Conservation (phyloP, 2,888 invertebrate species). For the Nephrotoma guestfalica region DNA sequence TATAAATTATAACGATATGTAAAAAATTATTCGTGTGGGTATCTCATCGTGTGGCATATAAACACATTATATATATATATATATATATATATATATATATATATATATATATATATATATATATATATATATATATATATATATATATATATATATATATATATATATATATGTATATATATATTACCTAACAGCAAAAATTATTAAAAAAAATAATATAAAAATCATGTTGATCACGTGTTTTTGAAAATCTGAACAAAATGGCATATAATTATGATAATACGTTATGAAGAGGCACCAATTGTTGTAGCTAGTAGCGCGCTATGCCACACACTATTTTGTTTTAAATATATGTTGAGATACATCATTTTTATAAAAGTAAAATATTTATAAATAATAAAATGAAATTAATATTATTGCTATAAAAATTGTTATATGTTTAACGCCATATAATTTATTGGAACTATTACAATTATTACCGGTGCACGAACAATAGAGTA, state of each 20-base stretch:
- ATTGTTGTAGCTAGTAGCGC: background rate
- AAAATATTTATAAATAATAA: background rate
- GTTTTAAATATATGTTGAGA: background rate
- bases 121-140: background rate
- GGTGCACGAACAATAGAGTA: conserved; percentile 65
- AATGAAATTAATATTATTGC: background rate
- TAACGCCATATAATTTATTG: background rate
- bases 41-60: background rate
- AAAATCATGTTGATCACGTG: too few species aligned
- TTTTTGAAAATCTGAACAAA: too few species aligned
- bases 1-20: background rate
- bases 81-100: background rate
- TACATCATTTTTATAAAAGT: background rate
- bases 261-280: background rate
- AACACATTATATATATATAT: background rate
- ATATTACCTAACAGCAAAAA: background rate
- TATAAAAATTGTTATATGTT: background rate
- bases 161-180: background rate
- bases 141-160: background rate
- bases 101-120: background rate
- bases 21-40: background rate
- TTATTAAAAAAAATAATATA: too few species aligned
- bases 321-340: background rate
- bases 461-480: conserved; percentile 54
- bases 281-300: background rate